Evolutionary conservation across 2,113 vertebrate species (phyloP).

Genomic region (Phodopus roborovskii): DNA sequence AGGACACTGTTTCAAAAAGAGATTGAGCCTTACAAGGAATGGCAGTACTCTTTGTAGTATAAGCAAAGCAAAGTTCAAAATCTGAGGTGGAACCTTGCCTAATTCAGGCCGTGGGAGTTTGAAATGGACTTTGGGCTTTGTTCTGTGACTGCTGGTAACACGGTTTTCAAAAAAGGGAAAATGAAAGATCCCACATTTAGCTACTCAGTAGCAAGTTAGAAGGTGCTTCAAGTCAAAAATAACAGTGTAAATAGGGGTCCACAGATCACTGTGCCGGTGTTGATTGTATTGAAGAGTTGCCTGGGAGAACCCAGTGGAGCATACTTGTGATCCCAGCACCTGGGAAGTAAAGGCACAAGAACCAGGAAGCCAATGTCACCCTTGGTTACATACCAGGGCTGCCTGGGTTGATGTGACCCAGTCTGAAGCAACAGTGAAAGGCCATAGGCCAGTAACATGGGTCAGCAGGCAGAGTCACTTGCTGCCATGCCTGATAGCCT

Average conservation of each 20-base stretch:
- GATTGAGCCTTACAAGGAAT: not conserved
- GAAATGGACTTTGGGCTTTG: slow-evolving; percentile 15
- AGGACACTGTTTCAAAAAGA: not conserved
- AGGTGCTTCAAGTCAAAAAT: not conserved
- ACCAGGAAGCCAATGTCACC: not conserved
- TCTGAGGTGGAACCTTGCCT: not conserved
- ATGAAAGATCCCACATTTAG: not conserved
- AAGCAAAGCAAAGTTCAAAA: not conserved
- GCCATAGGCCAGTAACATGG: not conserved
- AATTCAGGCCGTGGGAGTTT: not conserved
- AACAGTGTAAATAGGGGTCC: not conserved
- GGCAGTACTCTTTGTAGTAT: too few species aligned
- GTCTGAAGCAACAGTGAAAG: not conserved
- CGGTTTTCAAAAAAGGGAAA: slow-evolving; percentile 16
- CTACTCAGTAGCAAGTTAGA: not conserved
- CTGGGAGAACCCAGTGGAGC: not conserved
- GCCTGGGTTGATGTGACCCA: not conserved
- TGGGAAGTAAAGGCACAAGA: not conserved
- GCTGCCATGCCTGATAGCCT: not conserved
- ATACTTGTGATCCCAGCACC: not conserved
- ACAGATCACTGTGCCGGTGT: not conserved
- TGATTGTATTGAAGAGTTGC: not conserved
- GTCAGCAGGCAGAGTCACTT: not conserved
- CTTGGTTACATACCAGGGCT: not conserved
- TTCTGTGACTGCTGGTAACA: not conserved